Conservation (phyloP, 2,797 vertebrate species). For the Tarsius wallacei region DNA sequence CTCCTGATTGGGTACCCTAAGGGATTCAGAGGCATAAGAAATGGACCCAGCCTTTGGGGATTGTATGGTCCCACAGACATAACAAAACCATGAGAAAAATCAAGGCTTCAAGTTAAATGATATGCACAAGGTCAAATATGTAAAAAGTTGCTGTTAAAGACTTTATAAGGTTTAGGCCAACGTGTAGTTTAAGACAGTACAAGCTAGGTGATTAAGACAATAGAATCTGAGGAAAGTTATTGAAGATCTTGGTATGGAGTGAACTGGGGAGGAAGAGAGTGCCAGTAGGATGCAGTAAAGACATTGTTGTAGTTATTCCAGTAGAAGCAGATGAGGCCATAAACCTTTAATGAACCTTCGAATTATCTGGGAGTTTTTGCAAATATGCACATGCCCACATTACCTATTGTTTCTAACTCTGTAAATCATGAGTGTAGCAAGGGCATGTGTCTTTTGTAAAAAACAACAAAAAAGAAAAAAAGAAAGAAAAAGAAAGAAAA, state of each 20-base stretch:
- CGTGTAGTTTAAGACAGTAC: background rate
- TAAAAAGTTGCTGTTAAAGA: background rate
- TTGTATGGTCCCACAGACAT: background rate
- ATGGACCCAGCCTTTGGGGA: background rate
- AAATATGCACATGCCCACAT: background rate
- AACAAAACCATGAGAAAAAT: background rate
- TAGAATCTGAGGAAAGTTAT: background rate
- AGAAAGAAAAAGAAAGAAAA: too few species aligned
- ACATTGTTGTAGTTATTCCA: background rate
- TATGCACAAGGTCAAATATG: background rate
- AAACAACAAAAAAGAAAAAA: too few species aligned
- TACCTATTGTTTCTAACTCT: background rate
- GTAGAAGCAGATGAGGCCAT: background rate
- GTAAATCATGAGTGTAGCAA: background rate
- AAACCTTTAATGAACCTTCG: background rate
- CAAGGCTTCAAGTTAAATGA: background rate
- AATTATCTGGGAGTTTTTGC: background rate
- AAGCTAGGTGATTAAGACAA: background rate
- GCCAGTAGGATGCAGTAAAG: background rate
- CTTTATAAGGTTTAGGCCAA: background rate
- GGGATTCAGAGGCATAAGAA: background rate
- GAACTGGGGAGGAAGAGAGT: background rate
- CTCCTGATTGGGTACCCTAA: background rate
- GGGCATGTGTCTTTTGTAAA: background rate
- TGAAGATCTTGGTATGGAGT: background rate